phyloP scores from a whole-genome alignment of 2,113 vertebrate genomes.

The Danionella cerebrum region DNA sequence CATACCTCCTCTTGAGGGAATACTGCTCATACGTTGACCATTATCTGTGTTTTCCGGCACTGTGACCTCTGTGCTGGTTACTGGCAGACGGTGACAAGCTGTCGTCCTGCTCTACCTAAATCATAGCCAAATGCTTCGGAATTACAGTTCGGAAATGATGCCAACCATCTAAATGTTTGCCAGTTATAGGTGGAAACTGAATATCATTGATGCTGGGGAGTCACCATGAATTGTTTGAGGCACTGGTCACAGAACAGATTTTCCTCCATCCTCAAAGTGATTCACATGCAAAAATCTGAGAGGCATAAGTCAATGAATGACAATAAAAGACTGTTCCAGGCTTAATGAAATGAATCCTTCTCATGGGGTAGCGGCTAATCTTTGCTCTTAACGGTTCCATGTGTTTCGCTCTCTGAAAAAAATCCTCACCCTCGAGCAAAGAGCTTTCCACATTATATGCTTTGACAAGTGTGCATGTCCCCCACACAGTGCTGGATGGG shows the following conservation, averaged over 20 bases:
- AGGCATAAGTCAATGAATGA: not conserved
- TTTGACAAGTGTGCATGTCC: conserved; percentile 40
- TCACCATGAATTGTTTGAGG: too few species aligned
- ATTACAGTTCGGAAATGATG: conserved; percentile 43
- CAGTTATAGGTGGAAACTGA: conserved; percentile 17
- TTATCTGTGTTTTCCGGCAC: not conserved
- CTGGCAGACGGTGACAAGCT: conserved; percentile 42
- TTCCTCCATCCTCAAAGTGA: not conserved
- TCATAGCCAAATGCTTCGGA: conserved; percentile 39
- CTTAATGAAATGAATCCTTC: not conserved
- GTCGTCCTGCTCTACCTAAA: conserved; percentile 47
- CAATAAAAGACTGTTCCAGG: not conserved
- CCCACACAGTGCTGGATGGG: conserved; percentile 30
- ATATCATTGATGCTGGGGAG: not conserved
- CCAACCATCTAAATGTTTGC: conserved; percentile 6
- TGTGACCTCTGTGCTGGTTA: conserved; percentile 23
- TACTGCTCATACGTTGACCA: not conserved
- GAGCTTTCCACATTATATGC: conserved; percentile 32
- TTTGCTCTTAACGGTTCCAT: not conserved
- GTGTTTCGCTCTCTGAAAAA: not conserved
- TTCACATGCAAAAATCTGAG: not conserved
- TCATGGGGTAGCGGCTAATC: not conserved
- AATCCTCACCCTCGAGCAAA: not conserved
- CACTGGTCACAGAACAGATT: too few species aligned
- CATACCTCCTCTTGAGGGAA: not conserved